Conservation (phyloP, 2,888 invertebrate species). For the Thereva unica region DNA sequence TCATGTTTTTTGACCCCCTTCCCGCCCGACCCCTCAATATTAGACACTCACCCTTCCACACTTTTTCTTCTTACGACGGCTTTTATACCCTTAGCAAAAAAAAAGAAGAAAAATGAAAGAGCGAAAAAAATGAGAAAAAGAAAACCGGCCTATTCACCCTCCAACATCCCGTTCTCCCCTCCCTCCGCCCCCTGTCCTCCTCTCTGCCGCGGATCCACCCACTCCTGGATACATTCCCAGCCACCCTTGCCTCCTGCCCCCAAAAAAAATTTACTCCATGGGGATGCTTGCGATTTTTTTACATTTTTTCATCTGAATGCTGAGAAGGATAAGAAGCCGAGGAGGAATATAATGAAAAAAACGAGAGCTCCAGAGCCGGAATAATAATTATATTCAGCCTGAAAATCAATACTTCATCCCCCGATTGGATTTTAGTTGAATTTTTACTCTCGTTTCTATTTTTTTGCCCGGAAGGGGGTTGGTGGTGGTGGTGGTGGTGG, state of each 20-base stretch:
- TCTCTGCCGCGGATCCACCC: background rate
- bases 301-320: background rate
- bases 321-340: slow-evolving; percentile 14
- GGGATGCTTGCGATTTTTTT: slow-evolving; percentile 13
- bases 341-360: slow-evolving; percentile 19
- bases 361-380: slow-evolving; percentile 7
- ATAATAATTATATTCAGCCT: slow-evolving; percentile 26
- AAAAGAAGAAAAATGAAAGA: slow-evolving; percentile 20
- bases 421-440: slow-evolving; percentile 17
- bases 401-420: slow-evolving; percentile 29
- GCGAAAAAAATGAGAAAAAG: slow-evolving; percentile 19
- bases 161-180: background rate
- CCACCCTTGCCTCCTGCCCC: too few species aligned
- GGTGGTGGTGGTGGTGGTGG: too few species aligned
- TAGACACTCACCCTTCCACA: slow-evolving; percentile 13
- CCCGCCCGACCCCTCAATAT: slow-evolving; percentile 4
- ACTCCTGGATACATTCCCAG: too few species aligned
- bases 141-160: slow-evolving; percentile 22
- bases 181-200: background rate
- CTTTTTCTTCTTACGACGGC: slow-evolving; percentile 12
- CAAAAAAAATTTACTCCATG: background rate
- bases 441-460: background rate
- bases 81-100: slow-evolving; percentile 10
- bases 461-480: too few species aligned
- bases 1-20: slow-evolving; percentile 9